Evolutionary conservation across 1,140 invertebrate genomes (phyloP).

Genomic region (Temnothorax curvispinosus): DNA sequence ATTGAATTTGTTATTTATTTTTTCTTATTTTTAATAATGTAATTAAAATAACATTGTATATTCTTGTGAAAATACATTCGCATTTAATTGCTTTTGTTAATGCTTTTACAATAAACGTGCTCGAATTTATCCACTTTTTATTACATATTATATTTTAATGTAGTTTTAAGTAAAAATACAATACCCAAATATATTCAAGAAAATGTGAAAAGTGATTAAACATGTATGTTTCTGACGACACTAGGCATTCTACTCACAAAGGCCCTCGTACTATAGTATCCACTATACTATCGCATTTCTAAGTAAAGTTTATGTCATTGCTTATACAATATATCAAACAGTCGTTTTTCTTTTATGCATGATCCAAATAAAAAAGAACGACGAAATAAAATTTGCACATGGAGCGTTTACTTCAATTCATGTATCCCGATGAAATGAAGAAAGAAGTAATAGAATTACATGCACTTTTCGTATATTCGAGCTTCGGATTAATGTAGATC

Average conservation of each 20-base stretch:
- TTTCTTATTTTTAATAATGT: neutral
- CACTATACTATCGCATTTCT: constrained; percentile 12
- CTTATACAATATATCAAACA: neutral
- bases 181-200: constrained; percentile 6
- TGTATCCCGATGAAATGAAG: neutral
- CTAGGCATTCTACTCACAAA: neutral
- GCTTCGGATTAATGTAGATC: neutral
- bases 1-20: neutral
- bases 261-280: neutral
- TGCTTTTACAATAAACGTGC: neutral
- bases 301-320: constrained; percentile 4
- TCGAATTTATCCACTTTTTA: neutral
- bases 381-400: neutral
- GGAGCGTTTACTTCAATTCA: neutral
- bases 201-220: neutral
- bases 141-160: neutral
- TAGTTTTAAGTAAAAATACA: constrained; percentile 1
- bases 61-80: neutral
- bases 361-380: neutral
- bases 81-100: neutral
- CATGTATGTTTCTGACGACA: neutral
- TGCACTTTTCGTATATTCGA: neutral
- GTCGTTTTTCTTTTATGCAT: neutral
- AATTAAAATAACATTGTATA: neutral
- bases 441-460: neutral